Conservation (phyloP, 2,888 invertebrate species). For the Heliconius erato region DNA sequence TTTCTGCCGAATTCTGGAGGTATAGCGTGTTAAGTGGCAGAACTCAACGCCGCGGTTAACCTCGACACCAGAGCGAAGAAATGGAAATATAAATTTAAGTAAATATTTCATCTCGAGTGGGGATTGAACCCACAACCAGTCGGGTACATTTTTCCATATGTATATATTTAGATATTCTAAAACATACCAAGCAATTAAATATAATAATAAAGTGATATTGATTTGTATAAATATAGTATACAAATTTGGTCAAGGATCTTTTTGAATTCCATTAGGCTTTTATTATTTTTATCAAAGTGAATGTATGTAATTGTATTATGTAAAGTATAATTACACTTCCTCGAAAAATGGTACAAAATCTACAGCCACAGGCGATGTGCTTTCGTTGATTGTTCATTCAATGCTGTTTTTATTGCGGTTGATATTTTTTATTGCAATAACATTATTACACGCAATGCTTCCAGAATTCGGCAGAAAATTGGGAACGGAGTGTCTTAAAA, state of each 20-base stretch:
- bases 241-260: neutral
- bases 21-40: too few relatives aligned
- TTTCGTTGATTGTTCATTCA: neutral
- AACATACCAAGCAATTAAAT: neutral
- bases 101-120: too few relatives aligned
- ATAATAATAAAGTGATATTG: neutral
- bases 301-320: neutral
- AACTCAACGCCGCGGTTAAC: too few relatives aligned
- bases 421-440: neutral
- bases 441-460: too few relatives aligned
- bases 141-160: neutral
- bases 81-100: too few relatives aligned
- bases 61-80: too few relatives aligned
- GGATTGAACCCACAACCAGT: too few relatives aligned
- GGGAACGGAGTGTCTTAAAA: too few relatives aligned
- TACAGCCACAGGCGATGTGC: neutral
- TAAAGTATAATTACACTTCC: neutral
- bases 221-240: neutral
- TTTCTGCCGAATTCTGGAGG: too few relatives aligned
- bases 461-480: too few relatives aligned
- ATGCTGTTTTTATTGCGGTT: constrained; percentile 17
- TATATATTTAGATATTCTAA: neutral
- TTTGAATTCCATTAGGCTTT: neutral
- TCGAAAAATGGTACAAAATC: neutral
- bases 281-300: neutral